A percentile compares a stretch with the other conserved stretches of the same genome.
Evolutionary conservation across 23 tunicate genomes (phyloP).

Genomic region (Corella eumyota): DNA sequence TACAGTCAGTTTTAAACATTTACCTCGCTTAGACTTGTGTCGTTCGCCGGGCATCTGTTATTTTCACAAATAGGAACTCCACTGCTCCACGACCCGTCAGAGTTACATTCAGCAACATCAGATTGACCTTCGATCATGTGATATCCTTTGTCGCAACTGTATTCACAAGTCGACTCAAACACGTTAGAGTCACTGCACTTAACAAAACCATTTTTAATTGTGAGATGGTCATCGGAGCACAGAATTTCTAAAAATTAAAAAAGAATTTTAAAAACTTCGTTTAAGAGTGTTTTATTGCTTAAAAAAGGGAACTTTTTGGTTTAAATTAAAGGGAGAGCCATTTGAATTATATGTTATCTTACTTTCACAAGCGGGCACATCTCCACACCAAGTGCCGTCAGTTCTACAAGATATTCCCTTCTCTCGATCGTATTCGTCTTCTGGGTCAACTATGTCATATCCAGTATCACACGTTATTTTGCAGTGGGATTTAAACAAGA

Average conservation of each 20-base stretch:
- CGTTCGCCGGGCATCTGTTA: constrained; percentile 54
- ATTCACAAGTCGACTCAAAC: constrained; percentile 39
- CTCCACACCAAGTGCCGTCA: constrained; percentile 87
- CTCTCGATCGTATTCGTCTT: constrained; percentile 39
- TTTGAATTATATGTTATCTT: constrained; percentile 5
- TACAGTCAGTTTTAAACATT: neutral
- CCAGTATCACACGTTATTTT: constrained; percentile 42
- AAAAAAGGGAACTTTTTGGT: too few relatives aligned
- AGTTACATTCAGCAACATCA: constrained; percentile 15
- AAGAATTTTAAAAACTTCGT: too few relatives aligned
- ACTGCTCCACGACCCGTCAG: constrained; percentile 24
- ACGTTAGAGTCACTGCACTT: constrained; percentile 36
- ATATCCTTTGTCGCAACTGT: constrained; percentile 43
- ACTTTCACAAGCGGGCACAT: constrained; percentile 57
- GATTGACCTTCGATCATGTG: constrained; percentile 63
- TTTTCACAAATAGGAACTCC: constrained; percentile 37
- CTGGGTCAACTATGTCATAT: constrained; percentile 52
- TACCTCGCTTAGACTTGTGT: constrained; percentile 31
- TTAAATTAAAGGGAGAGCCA: too few relatives aligned
- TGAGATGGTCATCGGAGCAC: constrained; percentile 27
- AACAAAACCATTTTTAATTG: constrained; percentile 26
- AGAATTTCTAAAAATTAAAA: constrained; percentile 10
- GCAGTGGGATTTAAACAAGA: constrained; percentile 49
- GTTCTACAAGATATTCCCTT: constrained; percentile 48
- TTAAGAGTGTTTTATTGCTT: neutral